Percentiles rank a stretch among this genome's conserved stretches.
phyloP scores from a whole-genome alignment of 2,113 vertebrate genomes.

The Petrocephalus microphthalmus region DNA sequence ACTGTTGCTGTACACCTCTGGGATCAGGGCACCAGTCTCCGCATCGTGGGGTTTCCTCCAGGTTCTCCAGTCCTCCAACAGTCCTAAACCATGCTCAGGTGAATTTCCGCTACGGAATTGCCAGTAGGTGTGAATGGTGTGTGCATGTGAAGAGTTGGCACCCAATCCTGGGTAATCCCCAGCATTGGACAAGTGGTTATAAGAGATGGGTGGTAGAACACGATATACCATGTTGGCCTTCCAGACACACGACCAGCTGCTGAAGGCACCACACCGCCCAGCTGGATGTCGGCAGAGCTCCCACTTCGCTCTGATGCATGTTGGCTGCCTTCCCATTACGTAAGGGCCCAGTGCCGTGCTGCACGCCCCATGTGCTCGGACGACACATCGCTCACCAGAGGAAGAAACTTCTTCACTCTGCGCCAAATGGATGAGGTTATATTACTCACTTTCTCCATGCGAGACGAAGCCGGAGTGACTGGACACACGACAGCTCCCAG shows the following conservation, averaged over 20 bases:
- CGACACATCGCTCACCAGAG: neutral
- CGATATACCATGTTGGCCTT: neutral
- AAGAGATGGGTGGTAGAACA: neutral
- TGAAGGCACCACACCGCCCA: neutral
- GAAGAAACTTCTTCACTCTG: neutral
- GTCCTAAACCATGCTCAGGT: neutral
- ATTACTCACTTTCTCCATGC: constrained; percentile 24
- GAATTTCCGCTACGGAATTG: neutral
- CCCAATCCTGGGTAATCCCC: neutral
- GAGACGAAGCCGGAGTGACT: neutral
- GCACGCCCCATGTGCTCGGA: neutral
- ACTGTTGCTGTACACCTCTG: neutral
- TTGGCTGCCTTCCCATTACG: neutral
- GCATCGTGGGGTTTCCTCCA: neutral
- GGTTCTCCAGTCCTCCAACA: neutral
- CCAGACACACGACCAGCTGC: neutral
- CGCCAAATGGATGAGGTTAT: constrained; percentile 17
- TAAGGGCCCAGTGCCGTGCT: neutral
- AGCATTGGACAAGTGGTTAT: neutral
- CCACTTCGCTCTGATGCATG: neutral
- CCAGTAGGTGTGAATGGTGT: neutral
- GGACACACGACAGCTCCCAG: constrained; percentile 2
- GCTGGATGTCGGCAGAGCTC: neutral
- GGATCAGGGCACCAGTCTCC: neutral
- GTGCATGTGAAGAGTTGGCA: neutral